phyloP scores from a whole-genome alignment of 30 jellyfish, hydroid and myxozoan genomes.

The Morbakka virulenta region DNA sequence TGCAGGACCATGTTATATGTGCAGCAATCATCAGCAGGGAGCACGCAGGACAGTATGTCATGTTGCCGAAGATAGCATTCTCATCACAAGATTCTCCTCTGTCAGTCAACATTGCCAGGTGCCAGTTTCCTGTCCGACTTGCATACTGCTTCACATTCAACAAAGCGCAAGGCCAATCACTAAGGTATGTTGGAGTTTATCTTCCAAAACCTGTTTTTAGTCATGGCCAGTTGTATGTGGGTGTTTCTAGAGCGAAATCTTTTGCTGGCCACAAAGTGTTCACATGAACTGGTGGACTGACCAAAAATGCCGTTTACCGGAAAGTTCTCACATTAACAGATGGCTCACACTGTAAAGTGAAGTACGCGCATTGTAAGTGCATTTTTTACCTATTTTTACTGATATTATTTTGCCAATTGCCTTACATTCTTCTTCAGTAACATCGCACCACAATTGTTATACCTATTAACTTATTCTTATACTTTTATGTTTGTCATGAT shows the following conservation, averaged over 20 bases:
- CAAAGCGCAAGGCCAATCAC: too few species aligned
- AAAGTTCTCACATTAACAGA: too few species aligned
- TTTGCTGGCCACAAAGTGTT: not conserved
- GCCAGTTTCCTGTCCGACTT: slow-evolving; percentile 24
- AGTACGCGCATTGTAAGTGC: too few species aligned
- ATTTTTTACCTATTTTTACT: too few species aligned
- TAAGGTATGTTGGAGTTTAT: not conserved
- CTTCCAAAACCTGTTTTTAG: slow-evolving; percentile 29
- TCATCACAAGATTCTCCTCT: not conserved
- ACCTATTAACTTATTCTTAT: too few species aligned
- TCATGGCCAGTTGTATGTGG: slow-evolving; percentile 51
- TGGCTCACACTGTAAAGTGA: too few species aligned
- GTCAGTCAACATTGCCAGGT: slow-evolving; percentile 6
- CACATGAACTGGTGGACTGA: not conserved
- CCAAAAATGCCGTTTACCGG: not conserved
- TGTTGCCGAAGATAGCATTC: not conserved
- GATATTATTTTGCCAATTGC: too few species aligned
- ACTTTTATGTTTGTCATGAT: too few species aligned
- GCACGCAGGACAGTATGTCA: not conserved
- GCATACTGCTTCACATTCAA: slow-evolving; percentile 4
- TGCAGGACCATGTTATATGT: not conserved
- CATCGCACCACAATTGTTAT: too few species aligned
- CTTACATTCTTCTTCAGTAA: too few species aligned
- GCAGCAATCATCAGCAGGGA: slow-evolving; percentile 1
- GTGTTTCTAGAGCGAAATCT: slow-evolving; percentile 42